A percentile compares a stretch with the other conserved stretches of the same genome.
Evolutionary conservation across 2,797 vertebrate species (phyloP).

Genomic region (Cyprinella venusta): DNA sequence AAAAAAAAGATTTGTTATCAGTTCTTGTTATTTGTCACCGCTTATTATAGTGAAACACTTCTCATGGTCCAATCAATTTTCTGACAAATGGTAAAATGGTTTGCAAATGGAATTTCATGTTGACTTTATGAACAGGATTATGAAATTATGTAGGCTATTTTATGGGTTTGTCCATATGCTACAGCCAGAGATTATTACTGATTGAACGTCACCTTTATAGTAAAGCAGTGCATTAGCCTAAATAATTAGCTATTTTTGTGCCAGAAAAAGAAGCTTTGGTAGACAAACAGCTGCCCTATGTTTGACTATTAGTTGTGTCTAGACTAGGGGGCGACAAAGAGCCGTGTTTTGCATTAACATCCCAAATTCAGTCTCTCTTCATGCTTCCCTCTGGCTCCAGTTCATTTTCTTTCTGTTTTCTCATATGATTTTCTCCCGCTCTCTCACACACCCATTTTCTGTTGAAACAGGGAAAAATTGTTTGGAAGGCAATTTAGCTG

Average conservation of each 20-base stretch:
- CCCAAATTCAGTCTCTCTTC: background rate
- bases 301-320: background rate
- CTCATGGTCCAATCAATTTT: background rate
- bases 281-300: background rate
- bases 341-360: slow-evolving; percentile 52
- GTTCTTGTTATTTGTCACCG: background rate
- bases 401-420: slow-evolving; percentile 21
- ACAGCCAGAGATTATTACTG: background rate
- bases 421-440: slow-evolving; percentile 11
- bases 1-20: too few species aligned
- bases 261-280: background rate
- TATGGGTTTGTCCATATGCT: background rate
- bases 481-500: slow-evolving; percentile 67
- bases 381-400: slow-evolving; percentile 29
- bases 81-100: background rate
- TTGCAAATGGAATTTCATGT: background rate
- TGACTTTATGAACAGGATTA: background rate
- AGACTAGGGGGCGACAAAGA: slow-evolving; percentile 71
- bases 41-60: background rate
- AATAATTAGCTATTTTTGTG: background rate
- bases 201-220: background rate
- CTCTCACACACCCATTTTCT: slow-evolving; percentile 21
- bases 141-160: background rate
- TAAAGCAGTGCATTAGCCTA: slow-evolving; percentile 3
- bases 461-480: slow-evolving; percentile 44